Evolutionary conservation across 2,113 vertebrate genomes (phyloP).

Genomic region (Tonatia bakeri): DNA sequence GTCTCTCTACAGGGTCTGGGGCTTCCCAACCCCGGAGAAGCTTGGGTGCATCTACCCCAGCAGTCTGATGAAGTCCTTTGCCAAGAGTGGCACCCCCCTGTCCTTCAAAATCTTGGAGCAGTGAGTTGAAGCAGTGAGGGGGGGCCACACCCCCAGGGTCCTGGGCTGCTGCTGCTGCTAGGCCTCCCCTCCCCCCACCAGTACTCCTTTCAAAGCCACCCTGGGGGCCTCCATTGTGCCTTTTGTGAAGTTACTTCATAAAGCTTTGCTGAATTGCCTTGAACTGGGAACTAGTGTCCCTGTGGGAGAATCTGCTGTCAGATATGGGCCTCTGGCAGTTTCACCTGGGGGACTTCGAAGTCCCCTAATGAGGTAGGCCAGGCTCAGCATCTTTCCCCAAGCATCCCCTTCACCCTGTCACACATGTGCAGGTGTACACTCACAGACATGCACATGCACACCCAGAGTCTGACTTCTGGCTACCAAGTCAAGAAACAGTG

Average conservation of each 20-base stretch:
- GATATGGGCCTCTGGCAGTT: background rate
- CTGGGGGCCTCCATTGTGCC: constrained; percentile 41
- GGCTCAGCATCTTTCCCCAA: background rate
- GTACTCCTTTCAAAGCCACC: background rate
- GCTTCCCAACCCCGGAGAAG: constrained; percentile 68
- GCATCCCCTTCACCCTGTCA: background rate
- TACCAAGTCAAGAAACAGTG: background rate
- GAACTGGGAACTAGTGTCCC: constrained; percentile 23
- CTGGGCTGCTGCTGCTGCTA: constrained; percentile 54
- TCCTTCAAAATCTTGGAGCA: constrained; percentile 59
- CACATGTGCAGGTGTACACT: background rate
- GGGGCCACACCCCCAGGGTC: background rate
- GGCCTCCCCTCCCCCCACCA: background rate
- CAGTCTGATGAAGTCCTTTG: constrained; percentile 72
- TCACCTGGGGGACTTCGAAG: background rate
- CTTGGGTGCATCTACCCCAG: constrained; percentile 71
- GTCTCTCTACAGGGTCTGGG: constrained; percentile 68
- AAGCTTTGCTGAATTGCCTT: constrained; percentile 63
- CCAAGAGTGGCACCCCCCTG: constrained; percentile 45
- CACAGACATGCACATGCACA: background rate
- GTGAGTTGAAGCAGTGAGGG: background rate
- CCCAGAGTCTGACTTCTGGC: background rate
- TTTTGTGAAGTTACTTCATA: constrained; percentile 53
- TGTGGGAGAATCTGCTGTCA: constrained; percentile 29
- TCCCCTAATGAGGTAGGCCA: background rate